Percentiles rank a stretch among this genome's conserved stretches.
These are phyloP conservation scores for Sepiola atlantica DNA, from an alignment of 2,888 invertebrate species.

Conservation along the genomic window DNA sequence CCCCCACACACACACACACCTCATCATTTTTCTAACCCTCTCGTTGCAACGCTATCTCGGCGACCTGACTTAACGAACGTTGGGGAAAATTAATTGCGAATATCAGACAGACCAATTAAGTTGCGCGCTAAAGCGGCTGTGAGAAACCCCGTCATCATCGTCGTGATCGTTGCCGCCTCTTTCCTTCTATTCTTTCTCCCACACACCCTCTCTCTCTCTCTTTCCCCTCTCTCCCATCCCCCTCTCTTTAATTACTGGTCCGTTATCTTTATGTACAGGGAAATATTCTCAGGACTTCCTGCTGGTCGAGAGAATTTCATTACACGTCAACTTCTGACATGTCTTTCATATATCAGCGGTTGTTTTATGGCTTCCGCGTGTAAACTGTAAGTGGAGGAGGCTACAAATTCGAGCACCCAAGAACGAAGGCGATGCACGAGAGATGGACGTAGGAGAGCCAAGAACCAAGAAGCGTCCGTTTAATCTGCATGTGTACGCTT, in stretches of 20 bases:
- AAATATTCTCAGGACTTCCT: slow-evolving; percentile 32
- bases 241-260: background rate
- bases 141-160: background rate
- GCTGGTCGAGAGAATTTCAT: background rate
- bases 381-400: background rate
- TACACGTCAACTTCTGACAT: background rate
- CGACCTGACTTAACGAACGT: background rate
- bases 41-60: background rate
- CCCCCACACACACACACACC: too few relatives aligned
- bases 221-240: too few relatives aligned
- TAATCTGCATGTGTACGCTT: too few relatives aligned
- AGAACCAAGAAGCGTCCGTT: too few relatives aligned
- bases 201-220: too few relatives aligned
- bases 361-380: background rate
- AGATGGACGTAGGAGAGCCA: too few relatives aligned
- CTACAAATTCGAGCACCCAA: too few relatives aligned
- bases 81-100: background rate
- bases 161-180: background rate
- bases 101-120: background rate
- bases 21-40: background rate
- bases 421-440: too few relatives aligned
- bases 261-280: background rate
- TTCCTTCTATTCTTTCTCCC: too few relatives aligned
- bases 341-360: background rate
- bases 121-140: background rate